Conservation (phyloP, 1,140 invertebrate genomes). For the Scaptomyza pallida region DNA sequence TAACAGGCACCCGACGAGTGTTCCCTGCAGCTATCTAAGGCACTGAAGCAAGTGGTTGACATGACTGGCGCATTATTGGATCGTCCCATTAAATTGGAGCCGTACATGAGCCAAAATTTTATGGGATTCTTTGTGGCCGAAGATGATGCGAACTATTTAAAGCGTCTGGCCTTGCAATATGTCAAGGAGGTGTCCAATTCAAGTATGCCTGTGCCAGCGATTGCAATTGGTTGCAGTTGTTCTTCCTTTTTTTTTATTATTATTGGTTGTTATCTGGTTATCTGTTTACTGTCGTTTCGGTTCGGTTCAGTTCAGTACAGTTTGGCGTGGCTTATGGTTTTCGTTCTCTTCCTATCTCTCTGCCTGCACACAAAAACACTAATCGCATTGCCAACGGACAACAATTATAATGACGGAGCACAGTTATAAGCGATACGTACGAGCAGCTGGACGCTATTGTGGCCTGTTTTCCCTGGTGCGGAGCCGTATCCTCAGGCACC, state of each 20-base stretch:
- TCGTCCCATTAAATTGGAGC: conserved; percentile 89
- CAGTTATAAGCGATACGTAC: conserved; percentile 86
- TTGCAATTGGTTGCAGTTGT: conserved; percentile 51
- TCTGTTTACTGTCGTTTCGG: conserved; percentile 40
- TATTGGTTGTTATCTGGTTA: conserved; percentile 58
- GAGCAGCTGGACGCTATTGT: conserved; percentile 89
- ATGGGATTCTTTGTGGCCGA: conserved; percentile 94
- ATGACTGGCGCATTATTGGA: conserved; percentile 87
- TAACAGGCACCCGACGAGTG: conserved; percentile 89
- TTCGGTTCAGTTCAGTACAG: conserved; percentile 47
- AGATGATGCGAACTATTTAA: conserved; percentile 90
- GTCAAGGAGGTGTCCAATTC: conserved; percentile 90
- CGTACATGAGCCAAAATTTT: conserved; percentile 93
- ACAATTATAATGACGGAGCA: conserved; percentile 33
- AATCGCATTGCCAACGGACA: conserved; percentile 40
- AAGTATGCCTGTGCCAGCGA: conserved; percentile 85
- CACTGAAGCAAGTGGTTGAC: conserved; percentile 88
- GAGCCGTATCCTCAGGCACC: conserved; percentile 83
- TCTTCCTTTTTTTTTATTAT: conserved; percentile 21
- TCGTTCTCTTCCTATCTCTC: conserved; percentile 57
- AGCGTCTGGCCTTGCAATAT: conserved; percentile 90
- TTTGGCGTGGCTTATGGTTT: conserved; percentile 73
- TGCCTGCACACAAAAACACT: conserved; percentile 47
- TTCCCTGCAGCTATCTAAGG: conserved; percentile 87
- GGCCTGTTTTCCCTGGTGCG: conserved; percentile 89